Evolutionary conservation across 2,888 invertebrate genomes (phyloP), one percentile per base, ranked within the genome.

Genomic region (Tetramorium bicarinatum): DNA sequence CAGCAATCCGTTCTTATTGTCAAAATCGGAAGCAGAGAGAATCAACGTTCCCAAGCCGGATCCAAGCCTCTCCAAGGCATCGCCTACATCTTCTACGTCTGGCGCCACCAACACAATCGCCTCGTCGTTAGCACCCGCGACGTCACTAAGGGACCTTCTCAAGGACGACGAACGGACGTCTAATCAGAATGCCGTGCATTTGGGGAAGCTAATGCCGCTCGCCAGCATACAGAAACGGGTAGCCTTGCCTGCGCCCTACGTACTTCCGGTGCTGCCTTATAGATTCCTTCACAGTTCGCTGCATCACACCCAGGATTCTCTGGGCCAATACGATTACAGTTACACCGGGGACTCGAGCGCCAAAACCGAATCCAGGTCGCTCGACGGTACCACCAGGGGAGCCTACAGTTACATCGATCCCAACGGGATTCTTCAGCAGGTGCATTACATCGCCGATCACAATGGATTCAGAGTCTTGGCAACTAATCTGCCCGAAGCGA

Each of bases 391-490:
- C 21, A 96, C 96, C 6, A 95, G 96, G 83, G 97, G 97, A 69
- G 96, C 96, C 62, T 97, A 97, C 92, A 96, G 97, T 56, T 97
- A 97, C 92, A 96, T 97, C 81, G 97, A 97, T 92, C 96, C 96
- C 21, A 95, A 96, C 91, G 97, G 97, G 2, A 95, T 96, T 81
- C 93, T 96, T 13, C 97, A 97, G 93, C 96, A 96, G 52, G 96
- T 97, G 34, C 96, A 96, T 83, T 97, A 97, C 92, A 95, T 96
- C 38, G 96, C 97, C 8, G 97, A 97, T 95, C 95, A 95, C 54
- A 95, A 96, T 91, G 97, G 97, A 64, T 97, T 97, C 94, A 95
- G 97, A 92, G 97, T 96, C 13, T 95, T 96, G 18, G 97, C 96
- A 59, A 96, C 96, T 15, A 97, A 97, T 93, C 94, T 97, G 85